Evolutionary conservation across 2,888 invertebrate genomes (phyloP).

Genomic region (Clitarchus hookeri): DNA sequence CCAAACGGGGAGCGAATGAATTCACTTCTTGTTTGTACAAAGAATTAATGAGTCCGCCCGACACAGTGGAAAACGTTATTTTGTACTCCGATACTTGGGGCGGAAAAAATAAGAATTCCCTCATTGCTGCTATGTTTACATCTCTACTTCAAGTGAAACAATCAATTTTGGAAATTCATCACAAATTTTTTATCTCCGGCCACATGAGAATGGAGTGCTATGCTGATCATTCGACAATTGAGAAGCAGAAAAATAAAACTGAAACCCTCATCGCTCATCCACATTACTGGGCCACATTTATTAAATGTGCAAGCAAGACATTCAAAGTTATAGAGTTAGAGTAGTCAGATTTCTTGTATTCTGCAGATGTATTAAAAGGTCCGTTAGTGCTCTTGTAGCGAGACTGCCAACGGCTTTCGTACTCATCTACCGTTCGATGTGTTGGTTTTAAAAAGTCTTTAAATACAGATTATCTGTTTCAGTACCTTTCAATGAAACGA

Average conservation of each 20-base stretch:
- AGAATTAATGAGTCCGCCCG: conserved; percentile 35
- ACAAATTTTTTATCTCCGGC: conserved; percentile 34
- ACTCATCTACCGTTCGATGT: not conserved
- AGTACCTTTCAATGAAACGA: too few species aligned
- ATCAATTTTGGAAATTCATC: conserved; percentile 30
- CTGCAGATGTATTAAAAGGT: not conserved
- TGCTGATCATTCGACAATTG: too few species aligned
- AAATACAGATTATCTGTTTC: too few species aligned
- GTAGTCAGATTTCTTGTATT: not conserved
- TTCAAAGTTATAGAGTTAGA: conserved; percentile 2
- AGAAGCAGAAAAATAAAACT: too few species aligned
- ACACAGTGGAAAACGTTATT: conserved; percentile 17
- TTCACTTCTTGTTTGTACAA: conserved; percentile 45
- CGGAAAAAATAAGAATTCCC: not conserved
- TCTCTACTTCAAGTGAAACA: conserved; percentile 33
- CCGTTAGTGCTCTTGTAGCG: not conserved
- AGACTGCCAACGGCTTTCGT: not conserved
- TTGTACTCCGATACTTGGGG: conserved; percentile 21
- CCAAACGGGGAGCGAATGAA: conserved; percentile 46
- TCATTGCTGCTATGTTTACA: conserved; percentile 30
- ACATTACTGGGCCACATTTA: conserved; percentile 31
- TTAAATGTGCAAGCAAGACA: not conserved
- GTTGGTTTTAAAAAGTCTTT: conserved; percentile 4
- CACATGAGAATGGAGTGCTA: conserved; percentile 33
- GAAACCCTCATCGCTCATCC: too few species aligned